phyloP scores from a whole-genome alignment of 2,113 vertebrate genomes.

The Apeltes quadracus region DNA sequence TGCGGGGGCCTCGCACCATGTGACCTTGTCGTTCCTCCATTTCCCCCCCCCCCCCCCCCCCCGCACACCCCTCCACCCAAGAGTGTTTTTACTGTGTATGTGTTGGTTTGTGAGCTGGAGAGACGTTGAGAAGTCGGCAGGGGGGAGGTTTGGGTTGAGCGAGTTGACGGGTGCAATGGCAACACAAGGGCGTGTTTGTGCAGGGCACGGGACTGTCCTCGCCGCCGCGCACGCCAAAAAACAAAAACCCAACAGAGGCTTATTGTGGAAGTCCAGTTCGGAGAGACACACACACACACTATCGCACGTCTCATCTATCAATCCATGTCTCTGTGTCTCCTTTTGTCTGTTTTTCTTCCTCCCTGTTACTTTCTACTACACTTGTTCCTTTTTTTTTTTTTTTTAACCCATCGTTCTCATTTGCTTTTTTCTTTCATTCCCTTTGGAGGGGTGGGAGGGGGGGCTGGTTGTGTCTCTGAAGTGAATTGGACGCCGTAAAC shows the following conservation, averaged over 20 bases:
- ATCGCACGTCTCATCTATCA: constrained; percentile 37
- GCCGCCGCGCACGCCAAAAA: constrained; percentile 47
- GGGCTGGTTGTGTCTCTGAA: not conserved
- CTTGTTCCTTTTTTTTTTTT: too few species aligned
- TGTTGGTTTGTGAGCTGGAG: constrained; percentile 29
- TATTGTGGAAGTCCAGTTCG: constrained; percentile 71
- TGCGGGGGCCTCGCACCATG: constrained; percentile 20
- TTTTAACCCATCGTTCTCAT: too few species aligned
- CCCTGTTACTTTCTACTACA: constrained; percentile 2
- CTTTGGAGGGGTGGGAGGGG: too few species aligned
- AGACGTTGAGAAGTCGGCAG: constrained; percentile 4
- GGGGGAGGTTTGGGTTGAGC: not conserved
- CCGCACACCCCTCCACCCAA: not conserved
- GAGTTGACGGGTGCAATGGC: constrained; percentile 55
- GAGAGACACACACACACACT: constrained; percentile 69
- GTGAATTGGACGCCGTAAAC: not conserved
- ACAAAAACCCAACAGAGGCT: constrained; percentile 65
- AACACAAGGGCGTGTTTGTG: constrained; percentile 77
- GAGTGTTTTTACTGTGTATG: constrained; percentile 48
- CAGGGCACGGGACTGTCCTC: constrained; percentile 72
- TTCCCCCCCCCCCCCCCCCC: constrained; percentile 25
- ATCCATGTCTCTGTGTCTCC: constrained; percentile 24
- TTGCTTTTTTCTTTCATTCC: too few species aligned
- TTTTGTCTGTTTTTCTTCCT: constrained; percentile 27
- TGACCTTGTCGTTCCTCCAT: too few species aligned